A percentile compares a stretch with the other conserved stretches of the same genome.
Conservation (phyloP, 23 tunicate genomes). For the Diplosoma virens region DNA sequence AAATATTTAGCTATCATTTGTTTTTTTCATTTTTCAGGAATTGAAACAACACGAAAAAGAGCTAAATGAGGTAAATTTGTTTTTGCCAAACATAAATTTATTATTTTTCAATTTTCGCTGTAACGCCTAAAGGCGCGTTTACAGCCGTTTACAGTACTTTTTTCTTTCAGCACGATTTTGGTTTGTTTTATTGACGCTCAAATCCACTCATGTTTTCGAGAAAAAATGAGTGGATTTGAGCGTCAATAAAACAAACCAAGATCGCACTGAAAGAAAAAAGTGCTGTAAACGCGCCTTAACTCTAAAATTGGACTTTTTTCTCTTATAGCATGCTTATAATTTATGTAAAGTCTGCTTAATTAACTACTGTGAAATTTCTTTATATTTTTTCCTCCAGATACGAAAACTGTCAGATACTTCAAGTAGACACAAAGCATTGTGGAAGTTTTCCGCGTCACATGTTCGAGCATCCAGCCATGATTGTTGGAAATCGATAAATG, state of each 20-base stretch:
- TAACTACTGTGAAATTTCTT: not conserved
- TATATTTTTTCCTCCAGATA: conserved; percentile 29
- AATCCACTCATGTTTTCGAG: too few relatives aligned
- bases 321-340: not conserved
- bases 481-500: conserved; percentile 62
- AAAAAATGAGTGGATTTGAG: too few relatives aligned
- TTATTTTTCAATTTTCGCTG: not conserved
- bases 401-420: conserved; percentile 50
- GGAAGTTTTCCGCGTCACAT: conserved; percentile 85
- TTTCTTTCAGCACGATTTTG: too few relatives aligned
- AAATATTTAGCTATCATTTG: too few relatives aligned
- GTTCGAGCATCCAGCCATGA: conserved; percentile 65
- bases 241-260: too few relatives aligned
- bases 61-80: not conserved
- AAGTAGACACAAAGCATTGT: conserved; percentile 58
- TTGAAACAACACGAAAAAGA: not conserved
- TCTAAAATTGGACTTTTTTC: not conserved
- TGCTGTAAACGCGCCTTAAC: too few relatives aligned
- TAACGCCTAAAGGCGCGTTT: too few relatives aligned
- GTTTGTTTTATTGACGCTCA: too few relatives aligned
- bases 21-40: not conserved
- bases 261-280: too few relatives aligned
- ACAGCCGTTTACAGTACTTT: too few relatives aligned
- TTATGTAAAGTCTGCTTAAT: not conserved
- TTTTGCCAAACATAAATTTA: too few relatives aligned